Percentiles rank a stretch among this genome's conserved stretches.
Evolutionary conservation across 2,113 vertebrate genomes (phyloP).

Genomic region (Sylvicapra grimmia): DNA sequence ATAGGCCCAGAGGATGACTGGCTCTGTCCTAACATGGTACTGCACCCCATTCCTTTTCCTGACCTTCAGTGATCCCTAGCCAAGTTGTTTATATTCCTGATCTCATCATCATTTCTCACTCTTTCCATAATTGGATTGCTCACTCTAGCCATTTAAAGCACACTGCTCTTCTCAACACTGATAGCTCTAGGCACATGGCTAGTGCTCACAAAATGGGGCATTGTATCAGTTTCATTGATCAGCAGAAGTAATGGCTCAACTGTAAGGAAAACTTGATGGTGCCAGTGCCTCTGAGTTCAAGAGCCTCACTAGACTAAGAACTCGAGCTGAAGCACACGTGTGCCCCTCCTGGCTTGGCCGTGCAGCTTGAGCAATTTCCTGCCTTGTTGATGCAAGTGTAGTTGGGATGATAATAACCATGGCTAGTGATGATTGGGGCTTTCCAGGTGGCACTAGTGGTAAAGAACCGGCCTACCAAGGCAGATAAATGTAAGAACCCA

Average conservation of each 20-base stretch:
- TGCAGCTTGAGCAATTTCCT: neutral
- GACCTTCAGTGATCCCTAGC: neutral
- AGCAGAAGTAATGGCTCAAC: neutral
- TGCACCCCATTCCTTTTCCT: neutral
- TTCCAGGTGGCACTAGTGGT: neutral
- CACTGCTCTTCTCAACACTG: neutral
- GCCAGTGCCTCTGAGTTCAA: neutral
- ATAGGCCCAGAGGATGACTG: neutral
- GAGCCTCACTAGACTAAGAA: neutral
- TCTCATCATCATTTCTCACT: neutral
- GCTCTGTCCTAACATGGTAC: neutral
- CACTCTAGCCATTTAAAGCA: neutral
- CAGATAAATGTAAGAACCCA: neutral
- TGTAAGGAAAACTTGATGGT: neutral
- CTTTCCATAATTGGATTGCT: neutral
- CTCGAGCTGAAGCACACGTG: neutral
- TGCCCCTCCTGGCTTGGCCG: neutral
- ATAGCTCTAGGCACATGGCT: neutral
- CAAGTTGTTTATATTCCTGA: neutral
- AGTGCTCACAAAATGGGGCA: neutral
- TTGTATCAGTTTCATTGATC: neutral
- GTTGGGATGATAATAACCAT: neutral
- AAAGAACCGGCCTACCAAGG: neutral
- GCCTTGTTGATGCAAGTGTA: neutral
- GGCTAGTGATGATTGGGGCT: neutral